Evolutionary conservation across 2,888 invertebrate species (phyloP).

Genomic region (Agrochola lota): DNA sequence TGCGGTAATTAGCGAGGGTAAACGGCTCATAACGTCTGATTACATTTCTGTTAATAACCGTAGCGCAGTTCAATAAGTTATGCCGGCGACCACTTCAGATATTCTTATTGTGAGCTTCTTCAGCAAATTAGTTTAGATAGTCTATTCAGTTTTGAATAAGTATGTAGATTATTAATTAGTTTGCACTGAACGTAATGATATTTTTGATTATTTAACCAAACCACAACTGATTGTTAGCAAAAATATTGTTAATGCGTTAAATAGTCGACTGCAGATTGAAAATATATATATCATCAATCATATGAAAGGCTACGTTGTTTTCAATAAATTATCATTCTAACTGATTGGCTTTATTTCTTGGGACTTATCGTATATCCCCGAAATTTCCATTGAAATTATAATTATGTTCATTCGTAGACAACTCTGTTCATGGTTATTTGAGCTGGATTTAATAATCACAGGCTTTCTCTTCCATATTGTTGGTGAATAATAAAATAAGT

Average conservation of each 20-base stretch:
- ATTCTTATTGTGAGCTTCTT: conserved; percentile 12
- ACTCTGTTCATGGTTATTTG: not conserved
- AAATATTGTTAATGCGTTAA: not conserved
- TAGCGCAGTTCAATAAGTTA: conserved; percentile 29
- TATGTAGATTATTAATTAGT: conserved; percentile 10
- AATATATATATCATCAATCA: not conserved
- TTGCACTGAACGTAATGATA: not conserved
- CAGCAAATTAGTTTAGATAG: not conserved
- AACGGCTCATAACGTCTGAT: conserved; percentile 34
- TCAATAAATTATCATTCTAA: not conserved
- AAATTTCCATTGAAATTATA: not conserved
- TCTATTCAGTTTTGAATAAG: conserved; percentile 6
- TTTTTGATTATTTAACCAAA: not conserved
- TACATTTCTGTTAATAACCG: conserved; percentile 36
- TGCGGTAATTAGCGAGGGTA: conserved; percentile 38
- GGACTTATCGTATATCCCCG: not conserved
- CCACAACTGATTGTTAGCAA: not conserved
- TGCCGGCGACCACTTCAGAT: not conserved
- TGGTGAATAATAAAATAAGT: not conserved
- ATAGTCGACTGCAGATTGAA: no score
- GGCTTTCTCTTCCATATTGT: not conserved
- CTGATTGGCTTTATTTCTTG: no score
- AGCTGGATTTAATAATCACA: not conserved
- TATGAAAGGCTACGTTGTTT: not conserved
- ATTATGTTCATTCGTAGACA: not conserved